Conservation (phyloP, 2,888 invertebrate genomes). For the Luffia ferchaultella region DNA sequence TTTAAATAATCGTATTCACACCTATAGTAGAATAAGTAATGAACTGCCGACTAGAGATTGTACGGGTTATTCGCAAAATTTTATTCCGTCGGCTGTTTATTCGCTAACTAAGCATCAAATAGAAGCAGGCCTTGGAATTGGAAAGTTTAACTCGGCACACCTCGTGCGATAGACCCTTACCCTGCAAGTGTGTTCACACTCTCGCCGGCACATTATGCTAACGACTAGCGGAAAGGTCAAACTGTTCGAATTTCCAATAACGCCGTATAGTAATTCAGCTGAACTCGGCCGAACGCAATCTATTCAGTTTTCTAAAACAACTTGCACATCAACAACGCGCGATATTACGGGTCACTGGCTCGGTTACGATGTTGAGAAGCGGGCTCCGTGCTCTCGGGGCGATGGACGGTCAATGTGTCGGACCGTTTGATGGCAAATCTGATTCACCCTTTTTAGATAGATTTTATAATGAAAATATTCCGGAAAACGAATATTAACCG, state of each 20-base stretch:
- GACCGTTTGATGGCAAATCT: neutral
- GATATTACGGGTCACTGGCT: too few species aligned
- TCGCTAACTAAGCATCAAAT: neutral
- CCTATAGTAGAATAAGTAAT: too few species aligned
- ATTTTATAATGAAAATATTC: constrained; percentile 4
- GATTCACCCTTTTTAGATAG: neutral
- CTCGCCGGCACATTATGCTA: neutral
- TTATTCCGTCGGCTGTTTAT: neutral
- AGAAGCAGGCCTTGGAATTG: neutral
- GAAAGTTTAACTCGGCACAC: neutral
- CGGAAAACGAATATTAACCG: constrained; percentile 17
- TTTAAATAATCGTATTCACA: too few species aligned
- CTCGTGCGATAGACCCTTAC: neutral
- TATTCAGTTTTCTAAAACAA: neutral
- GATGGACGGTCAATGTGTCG: constrained; percentile 10
- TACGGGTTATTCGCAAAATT: neutral
- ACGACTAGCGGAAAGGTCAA: neutral
- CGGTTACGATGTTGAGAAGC: too few species aligned
- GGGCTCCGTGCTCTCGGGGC: constrained; percentile 21
- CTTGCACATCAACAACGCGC: neutral
- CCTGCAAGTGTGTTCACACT: neutral
- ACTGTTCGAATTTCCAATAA: neutral
- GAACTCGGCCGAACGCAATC: neutral
- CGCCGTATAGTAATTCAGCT: neutral
- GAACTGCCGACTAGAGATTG: neutral